Evolutionary conservation across 1,140 invertebrate genomes (phyloP).

Genomic region (Mesaphorura yosii): DNA sequence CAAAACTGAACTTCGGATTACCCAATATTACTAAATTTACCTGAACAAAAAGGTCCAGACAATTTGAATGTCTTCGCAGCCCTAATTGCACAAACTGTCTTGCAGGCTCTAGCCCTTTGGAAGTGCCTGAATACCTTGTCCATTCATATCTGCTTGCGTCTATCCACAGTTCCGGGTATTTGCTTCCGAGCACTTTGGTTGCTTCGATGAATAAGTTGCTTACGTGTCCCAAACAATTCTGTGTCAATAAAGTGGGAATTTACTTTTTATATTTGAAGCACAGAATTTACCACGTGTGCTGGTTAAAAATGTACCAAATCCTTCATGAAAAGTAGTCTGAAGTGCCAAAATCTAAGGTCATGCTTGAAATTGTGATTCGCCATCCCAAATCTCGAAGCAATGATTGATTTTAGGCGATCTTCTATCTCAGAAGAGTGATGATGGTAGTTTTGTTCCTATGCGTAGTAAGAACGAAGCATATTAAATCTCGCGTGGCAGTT

Average conservation of each 20-base stretch:
- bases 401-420: background rate
- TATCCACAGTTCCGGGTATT: slow-evolving; percentile 12
- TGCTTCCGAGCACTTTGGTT: slow-evolving; percentile 9
- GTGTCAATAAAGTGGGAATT: background rate
- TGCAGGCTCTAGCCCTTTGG: background rate
- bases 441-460: background rate
- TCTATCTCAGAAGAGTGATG: background rate
- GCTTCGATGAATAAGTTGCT: slow-evolving; percentile 5
- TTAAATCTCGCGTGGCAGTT: background rate
- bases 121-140: background rate
- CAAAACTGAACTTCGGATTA: background rate
- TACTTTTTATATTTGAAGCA: too few species aligned
- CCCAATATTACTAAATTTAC: background rate
- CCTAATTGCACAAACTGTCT: slow-evolving; percentile 11
- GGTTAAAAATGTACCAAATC: background rate
- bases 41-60: background rate
- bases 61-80: background rate
- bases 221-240: slow-evolving; percentile 1
- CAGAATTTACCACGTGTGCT: too few species aligned
- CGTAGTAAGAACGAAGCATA: background rate
- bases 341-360: background rate
- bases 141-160: slow-evolving; percentile 14
- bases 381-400: background rate
- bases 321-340: background rate
- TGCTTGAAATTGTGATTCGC: background rate